Conservation (phyloP, 2,888 invertebrate genomes). For the Andricus curvator region DNA sequence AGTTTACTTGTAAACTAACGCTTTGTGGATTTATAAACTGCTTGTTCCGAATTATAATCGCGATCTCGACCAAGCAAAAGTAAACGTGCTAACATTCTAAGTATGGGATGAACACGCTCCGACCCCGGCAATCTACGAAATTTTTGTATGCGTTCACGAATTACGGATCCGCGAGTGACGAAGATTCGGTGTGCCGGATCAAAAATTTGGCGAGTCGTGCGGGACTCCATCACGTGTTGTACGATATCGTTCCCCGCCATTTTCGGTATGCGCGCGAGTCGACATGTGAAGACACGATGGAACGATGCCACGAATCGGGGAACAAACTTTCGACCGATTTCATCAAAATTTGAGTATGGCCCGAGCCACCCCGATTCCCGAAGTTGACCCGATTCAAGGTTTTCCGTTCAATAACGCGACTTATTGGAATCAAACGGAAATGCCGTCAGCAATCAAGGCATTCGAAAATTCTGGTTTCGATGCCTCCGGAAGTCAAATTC, state of each 20-base stretch:
- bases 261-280: not conserved
- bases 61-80: too few relatives aligned
- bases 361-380: not conserved
- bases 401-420: not conserved
- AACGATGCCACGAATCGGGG: not conserved
- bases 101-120: not conserved
- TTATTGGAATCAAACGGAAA: not conserved
- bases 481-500: not conserved
- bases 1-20: too few relatives aligned
- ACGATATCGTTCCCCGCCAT: not conserved
- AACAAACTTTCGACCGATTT: not conserved
- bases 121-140: not conserved
- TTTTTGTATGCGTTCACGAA: not conserved
- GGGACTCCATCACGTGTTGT: not conserved
- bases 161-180: not conserved
- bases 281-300: not conserved
- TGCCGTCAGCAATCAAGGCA: constrained; percentile 7
- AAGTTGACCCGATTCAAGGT: not conserved
- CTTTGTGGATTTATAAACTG: too few relatives aligned
- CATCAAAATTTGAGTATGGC: not conserved
- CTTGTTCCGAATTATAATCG: too few relatives aligned
- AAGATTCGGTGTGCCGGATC: not conserved
- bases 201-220: not conserved
- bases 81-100: not conserved
- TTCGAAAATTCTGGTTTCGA: constrained; percentile 11